phyloP scores from a whole-genome alignment of 2,888 invertebrate species.

The Bugulina stolonifera region DNA sequence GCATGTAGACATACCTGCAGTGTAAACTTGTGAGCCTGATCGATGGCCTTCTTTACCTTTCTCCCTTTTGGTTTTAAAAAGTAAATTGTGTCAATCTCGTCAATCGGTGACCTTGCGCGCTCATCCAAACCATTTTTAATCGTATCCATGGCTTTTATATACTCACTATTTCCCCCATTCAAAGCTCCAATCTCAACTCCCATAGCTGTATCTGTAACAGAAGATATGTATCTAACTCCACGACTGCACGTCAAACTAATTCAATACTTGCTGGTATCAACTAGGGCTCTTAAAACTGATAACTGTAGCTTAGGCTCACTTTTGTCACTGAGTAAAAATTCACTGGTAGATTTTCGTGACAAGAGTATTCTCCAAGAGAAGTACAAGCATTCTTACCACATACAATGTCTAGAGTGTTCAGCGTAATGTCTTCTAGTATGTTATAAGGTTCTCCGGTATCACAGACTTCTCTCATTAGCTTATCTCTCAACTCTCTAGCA shows the following conservation, averaged over 20 bases:
- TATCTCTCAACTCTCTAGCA: conserved; percentile 58
- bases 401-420: conserved; percentile 62
- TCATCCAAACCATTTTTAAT: not conserved
- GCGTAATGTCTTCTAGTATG: conserved; percentile 62
- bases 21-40: not conserved
- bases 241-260: too few species aligned
- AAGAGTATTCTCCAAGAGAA: too few species aligned
- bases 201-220: not conserved
- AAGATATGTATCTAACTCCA: too few species aligned
- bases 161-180: not conserved
- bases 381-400: too few species aligned
- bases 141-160: not conserved
- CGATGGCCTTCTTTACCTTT: not conserved
- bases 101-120: not conserved
- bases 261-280: too few species aligned
- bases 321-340: too few species aligned
- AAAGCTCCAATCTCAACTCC: not conserved
- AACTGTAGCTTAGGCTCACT: too few species aligned
- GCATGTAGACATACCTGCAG: not conserved
- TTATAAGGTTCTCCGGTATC: conserved; percentile 53
- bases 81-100: not conserved
- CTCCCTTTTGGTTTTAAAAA: not conserved
- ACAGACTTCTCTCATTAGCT: conserved; percentile 53
- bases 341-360: too few species aligned
- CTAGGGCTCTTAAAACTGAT: too few species aligned